Evolutionary conservation across 2,797 vertebrate genomes (phyloP).

Genomic region (Taenioides sp.): DNA sequence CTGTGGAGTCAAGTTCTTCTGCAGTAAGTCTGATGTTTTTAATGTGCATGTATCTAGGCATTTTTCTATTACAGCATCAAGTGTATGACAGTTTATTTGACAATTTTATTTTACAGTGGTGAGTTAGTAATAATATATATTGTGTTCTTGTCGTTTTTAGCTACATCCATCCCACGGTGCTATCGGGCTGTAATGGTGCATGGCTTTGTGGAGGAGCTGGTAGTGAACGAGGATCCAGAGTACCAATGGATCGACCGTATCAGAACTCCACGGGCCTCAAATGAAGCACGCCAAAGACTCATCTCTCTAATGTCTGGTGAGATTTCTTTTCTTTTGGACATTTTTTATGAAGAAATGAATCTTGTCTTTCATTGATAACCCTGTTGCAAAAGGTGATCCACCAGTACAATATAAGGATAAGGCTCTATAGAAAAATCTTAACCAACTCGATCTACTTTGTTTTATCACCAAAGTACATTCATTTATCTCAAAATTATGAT

Average conservation of each 20-base stretch:
- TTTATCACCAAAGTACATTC: too few relatives aligned
- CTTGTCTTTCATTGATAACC: not conserved
- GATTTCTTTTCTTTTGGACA: not conserved
- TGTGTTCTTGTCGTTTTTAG: constrained; percentile 59
- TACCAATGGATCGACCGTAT: constrained; percentile 99
- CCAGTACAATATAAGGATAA: too few relatives aligned
- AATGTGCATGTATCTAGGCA: not conserved
- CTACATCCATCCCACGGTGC: constrained; percentile 91
- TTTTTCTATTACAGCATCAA: too few relatives aligned
- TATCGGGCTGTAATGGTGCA: constrained; percentile 92
- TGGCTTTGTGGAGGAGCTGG: constrained; percentile 97
- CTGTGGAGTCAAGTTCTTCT: constrained; percentile 98
- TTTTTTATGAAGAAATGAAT: not conserved
- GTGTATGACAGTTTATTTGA: too few relatives aligned
- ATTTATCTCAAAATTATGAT: too few relatives aligned
- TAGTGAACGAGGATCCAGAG: constrained; percentile 98
- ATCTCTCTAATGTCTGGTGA: constrained; percentile 99
- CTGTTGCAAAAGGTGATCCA: too few relatives aligned
- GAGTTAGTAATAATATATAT: not conserved
- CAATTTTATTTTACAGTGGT: not conserved
- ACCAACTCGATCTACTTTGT: too few relatives aligned
- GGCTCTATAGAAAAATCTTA: too few relatives aligned
- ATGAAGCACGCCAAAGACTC: constrained; percentile 95
- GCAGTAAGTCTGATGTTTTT: constrained; percentile 84
- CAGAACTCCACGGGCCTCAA: constrained; percentile 94